These are phyloP conservation scores for Pangasius djambal DNA, from an alignment of 2,797 vertebrate species.

Conservation along the genomic window DNA sequence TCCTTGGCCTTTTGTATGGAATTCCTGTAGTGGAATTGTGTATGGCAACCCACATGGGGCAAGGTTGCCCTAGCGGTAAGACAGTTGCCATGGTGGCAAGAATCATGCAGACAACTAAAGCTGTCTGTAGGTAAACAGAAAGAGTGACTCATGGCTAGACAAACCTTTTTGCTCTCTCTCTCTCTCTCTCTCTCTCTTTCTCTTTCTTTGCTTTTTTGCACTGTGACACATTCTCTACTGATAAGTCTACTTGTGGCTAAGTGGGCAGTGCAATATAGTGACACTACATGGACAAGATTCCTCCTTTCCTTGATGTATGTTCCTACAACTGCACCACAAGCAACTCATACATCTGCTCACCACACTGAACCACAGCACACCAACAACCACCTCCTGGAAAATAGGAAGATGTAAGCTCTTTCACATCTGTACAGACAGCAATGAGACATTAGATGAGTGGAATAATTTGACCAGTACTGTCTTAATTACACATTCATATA, in stretches of 20 bases:
- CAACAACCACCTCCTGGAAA: slow-evolving; percentile 45
- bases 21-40: slow-evolving; percentile 41
- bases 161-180: slow-evolving; percentile 49
- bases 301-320: slow-evolving; percentile 24
- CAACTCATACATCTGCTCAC: slow-evolving; percentile 41
- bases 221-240: slow-evolving; percentile 27
- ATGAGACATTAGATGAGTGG: slow-evolving; percentile 71
- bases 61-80: slow-evolving; percentile 55
- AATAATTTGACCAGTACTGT: slow-evolving; percentile 57
- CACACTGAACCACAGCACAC: slow-evolving; percentile 47
- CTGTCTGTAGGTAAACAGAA: slow-evolving; percentile 77
- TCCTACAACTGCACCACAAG: slow-evolving; percentile 38
- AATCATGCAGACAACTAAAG: slow-evolving; percentile 62
- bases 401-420: slow-evolving; percentile 69
- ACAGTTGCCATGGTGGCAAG: slow-evolving; percentile 46
- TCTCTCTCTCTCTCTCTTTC: background rate
- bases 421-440: slow-evolving; percentile 75
- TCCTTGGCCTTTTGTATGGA: slow-evolving; percentile 21
- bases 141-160: slow-evolving; percentile 75
- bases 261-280: slow-evolving; percentile 12
- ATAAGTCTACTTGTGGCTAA: slow-evolving; percentile 41
- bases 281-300: slow-evolving; percentile 31
- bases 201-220: slow-evolving; percentile 13
- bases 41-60: slow-evolving; percentile 30
- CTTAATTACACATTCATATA: slow-evolving; percentile 35